A percentile compares a stretch with the other conserved stretches of the same genome.
Conservation (phyloP, 1,140 invertebrate species). For the Rhagoletis pomonella region DNA sequence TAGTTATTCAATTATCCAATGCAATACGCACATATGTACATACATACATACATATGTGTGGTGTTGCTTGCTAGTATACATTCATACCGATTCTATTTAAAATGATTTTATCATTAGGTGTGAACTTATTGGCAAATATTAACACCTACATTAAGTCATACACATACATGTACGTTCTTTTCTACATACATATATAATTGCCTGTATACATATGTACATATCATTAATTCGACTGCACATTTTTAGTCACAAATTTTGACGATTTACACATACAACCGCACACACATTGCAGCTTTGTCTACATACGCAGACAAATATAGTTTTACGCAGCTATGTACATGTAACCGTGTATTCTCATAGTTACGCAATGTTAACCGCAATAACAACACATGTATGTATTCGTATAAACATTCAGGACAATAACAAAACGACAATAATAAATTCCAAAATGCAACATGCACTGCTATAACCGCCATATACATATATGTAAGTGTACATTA, state of each 20-base stretch:
- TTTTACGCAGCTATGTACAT: background rate
- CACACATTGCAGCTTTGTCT: too few species aligned
- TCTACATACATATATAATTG: background rate
- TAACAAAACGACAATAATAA: background rate
- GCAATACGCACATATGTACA: background rate
- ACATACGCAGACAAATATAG: too few species aligned
- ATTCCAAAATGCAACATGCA: background rate
- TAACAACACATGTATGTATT: background rate
- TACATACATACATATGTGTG: background rate
- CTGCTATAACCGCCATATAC: background rate
- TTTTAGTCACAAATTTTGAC: too few species aligned
- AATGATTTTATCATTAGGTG: background rate
- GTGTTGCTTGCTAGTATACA: too few species aligned
- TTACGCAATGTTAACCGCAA: slow-evolving; percentile 37
- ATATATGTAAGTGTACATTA: background rate
- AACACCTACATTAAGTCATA: slow-evolving; percentile 15
- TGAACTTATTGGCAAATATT: slow-evolving; percentile 19
- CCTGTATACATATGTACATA: too few species aligned
- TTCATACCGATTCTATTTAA: too few species aligned
- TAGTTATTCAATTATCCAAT: slow-evolving; percentile 47
- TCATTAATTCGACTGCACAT: too few species aligned
- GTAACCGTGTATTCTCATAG: background rate
- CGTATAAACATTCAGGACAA: background rate
- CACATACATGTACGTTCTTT: background rate
- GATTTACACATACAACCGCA: too few species aligned